phyloP scores from a whole-genome alignment of 2,113 vertebrate species.

The Mormyrus iriodes region DNA sequence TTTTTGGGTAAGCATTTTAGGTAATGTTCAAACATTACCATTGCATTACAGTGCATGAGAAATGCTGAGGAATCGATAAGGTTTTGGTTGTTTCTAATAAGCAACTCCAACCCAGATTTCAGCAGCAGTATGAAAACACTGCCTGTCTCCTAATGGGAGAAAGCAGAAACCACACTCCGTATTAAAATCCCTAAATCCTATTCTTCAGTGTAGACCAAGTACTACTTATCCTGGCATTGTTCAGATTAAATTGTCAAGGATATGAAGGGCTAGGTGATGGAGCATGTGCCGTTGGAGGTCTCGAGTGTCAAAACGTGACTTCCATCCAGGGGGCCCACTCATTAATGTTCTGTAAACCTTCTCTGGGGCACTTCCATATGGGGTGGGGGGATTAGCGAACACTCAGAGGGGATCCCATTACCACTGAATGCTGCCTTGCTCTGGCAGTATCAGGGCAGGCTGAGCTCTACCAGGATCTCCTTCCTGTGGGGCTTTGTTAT shows the following conservation, averaged over 20 bases:
- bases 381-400: background rate
- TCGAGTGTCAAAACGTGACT: background rate
- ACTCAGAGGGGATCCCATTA: background rate
- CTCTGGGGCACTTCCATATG: background rate
- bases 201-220: background rate
- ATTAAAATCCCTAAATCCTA: background rate
- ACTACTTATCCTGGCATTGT: background rate
- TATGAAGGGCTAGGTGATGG: slow-evolving; percentile 7
- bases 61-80: background rate
- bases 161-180: background rate
- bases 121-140: background rate
- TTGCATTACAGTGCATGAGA: background rate
- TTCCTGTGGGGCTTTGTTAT: background rate
- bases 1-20: background rate
- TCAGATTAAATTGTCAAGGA: slow-evolving; percentile 12
- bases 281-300: background rate
- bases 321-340: background rate
- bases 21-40: background rate
- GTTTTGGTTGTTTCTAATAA: background rate
- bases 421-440: background rate
- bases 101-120: background rate
- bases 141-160: background rate
- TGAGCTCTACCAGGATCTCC: background rate
- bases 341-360: background rate
- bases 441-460: background rate